A percentile compares a stretch with the other conserved stretches of the same genome.
Conservation (phyloP, 64 coral and sea anemone genomes). For the Stylophora pistillata region DNA sequence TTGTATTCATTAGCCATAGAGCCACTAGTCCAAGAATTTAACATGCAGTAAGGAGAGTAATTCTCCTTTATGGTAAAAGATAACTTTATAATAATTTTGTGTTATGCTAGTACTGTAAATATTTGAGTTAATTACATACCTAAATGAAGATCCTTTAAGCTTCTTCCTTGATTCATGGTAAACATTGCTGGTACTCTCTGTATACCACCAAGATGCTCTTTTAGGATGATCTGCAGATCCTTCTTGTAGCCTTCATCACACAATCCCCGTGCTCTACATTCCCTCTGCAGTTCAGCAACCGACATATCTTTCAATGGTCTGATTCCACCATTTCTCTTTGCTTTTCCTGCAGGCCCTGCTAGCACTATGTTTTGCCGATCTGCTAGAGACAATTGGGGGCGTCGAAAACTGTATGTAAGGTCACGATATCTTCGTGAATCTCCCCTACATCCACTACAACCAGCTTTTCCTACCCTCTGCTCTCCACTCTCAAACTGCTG, state of each 20-base stretch:
- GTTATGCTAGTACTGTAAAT: background rate
- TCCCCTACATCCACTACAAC: constrained; percentile 44
- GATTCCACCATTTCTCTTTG: constrained; percentile 48
- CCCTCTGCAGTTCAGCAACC: background rate
- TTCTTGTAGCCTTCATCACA: constrained; percentile 24
- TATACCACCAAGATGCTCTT: constrained; percentile 44
- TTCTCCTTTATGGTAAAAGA: background rate
- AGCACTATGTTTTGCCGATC: constrained; percentile 30
- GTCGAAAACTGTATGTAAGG: constrained; percentile 48
- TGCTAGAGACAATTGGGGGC: constrained; percentile 26
- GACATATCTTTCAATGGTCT: constrained; percentile 51
- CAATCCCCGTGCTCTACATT: constrained; percentile 36
- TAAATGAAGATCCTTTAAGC: constrained; percentile 36
- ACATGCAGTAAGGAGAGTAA: no score
- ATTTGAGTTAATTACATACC: background rate
- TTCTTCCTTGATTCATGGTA: constrained; percentile 1
- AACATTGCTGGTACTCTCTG: constrained; percentile 53
- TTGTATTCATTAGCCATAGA: no score
- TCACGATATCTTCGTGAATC: constrained; percentile 40
- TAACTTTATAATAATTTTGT: background rate
- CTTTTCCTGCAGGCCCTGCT: constrained; percentile 38
- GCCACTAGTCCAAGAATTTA: no score
- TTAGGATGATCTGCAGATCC: constrained; percentile 41
- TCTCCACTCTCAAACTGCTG: constrained; percentile 54
- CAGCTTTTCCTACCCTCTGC: constrained; percentile 33